Evolutionary conservation across 2,888 invertebrate genomes (phyloP).

Genomic region (Drosophila koepferae): DNA sequence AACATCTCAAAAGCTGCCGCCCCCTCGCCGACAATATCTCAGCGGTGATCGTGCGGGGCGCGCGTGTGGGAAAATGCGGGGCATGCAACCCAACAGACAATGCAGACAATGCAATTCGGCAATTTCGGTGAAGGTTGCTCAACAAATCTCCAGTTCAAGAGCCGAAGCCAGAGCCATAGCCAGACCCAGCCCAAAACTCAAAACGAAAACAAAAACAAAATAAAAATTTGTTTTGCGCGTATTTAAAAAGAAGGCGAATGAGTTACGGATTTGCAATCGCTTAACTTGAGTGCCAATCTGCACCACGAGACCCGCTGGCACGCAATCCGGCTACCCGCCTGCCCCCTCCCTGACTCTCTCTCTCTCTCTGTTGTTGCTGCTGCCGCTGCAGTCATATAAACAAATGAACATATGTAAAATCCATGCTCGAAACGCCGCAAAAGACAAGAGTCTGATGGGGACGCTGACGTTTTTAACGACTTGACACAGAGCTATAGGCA

Average conservation of each 20-base stretch:
- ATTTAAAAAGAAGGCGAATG: slow-evolving; percentile 73
- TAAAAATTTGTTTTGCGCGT: slow-evolving; percentile 66
- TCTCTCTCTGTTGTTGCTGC: slow-evolving; percentile 7
- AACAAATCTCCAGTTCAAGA: slow-evolving; percentile 17
- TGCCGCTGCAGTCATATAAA: slow-evolving; percentile 65
- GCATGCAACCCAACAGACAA: slow-evolving; percentile 39
- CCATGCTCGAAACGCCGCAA: slow-evolving; percentile 60
- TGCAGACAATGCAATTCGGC: slow-evolving; percentile 50
- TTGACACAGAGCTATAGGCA: slow-evolving; percentile 58
- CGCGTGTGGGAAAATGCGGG: slow-evolving; percentile 63
- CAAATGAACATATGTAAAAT: slow-evolving; percentile 80
- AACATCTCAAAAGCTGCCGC: slow-evolving; percentile 15
- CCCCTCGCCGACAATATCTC: background rate
- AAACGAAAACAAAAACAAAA: slow-evolving; percentile 18
- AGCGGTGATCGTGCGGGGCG: slow-evolving; percentile 18
- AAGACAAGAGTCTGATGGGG: slow-evolving; percentile 48
- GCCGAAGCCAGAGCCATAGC: background rate
- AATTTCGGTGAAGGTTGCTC: slow-evolving; percentile 69
- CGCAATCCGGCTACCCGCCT: slow-evolving; percentile 13
- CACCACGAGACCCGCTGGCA: slow-evolving; percentile 43
- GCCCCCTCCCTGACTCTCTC: background rate
- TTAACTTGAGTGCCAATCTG: slow-evolving; percentile 78
- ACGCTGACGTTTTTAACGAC: slow-evolving; percentile 75
- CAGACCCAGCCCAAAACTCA: background rate
- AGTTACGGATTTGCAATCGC: slow-evolving; percentile 83